These are phyloP conservation scores for Cettia cetti DNA, from an alignment of 2,113 vertebrate species.

Conservation along the genomic window DNA sequence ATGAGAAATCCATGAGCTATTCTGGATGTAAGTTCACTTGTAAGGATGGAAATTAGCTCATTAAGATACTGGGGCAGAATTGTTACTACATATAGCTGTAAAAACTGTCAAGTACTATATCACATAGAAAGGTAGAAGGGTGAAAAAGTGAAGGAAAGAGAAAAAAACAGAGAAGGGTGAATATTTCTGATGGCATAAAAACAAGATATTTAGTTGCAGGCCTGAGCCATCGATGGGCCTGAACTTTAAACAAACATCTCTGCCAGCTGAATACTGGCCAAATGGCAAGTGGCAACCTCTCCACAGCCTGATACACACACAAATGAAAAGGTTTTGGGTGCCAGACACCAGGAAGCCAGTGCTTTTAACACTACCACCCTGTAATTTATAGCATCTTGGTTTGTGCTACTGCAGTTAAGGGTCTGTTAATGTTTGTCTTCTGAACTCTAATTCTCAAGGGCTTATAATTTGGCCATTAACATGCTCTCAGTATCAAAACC, in stretches of 20 bases:
- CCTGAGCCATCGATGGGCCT: not conserved
- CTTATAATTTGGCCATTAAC: conserved; percentile 61
- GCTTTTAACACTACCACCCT: conserved; percentile 63
- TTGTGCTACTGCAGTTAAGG: conserved; percentile 44
- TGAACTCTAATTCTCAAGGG: conserved; percentile 43
- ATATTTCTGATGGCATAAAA: conserved; percentile 51
- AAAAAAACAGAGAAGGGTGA: not conserved
- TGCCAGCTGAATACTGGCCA: conserved; percentile 48
- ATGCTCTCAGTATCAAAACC: conserved; percentile 42
- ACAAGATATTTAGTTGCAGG: conserved; percentile 30
- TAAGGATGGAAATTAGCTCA: not conserved
- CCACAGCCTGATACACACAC: conserved; percentile 42
- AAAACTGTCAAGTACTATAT: not conserved
- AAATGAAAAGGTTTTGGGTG: conserved; percentile 62
- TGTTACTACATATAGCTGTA: not conserved
- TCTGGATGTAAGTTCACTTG: not conserved
- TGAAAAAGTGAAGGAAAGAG: not conserved
- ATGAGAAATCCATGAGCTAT: not conserved
- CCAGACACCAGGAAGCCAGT: conserved; percentile 57
- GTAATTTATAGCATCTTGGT: conserved; percentile 66
- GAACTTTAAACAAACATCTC: not conserved
- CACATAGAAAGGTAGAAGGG: not conserved
- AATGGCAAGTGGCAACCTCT: conserved; percentile 53
- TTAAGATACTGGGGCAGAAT: not conserved
- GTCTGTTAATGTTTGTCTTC: conserved; percentile 49